These are phyloP conservation scores for Myotis vivesi DNA, from an alignment of 2,797 vertebrate species.

Conservation along the genomic window DNA sequence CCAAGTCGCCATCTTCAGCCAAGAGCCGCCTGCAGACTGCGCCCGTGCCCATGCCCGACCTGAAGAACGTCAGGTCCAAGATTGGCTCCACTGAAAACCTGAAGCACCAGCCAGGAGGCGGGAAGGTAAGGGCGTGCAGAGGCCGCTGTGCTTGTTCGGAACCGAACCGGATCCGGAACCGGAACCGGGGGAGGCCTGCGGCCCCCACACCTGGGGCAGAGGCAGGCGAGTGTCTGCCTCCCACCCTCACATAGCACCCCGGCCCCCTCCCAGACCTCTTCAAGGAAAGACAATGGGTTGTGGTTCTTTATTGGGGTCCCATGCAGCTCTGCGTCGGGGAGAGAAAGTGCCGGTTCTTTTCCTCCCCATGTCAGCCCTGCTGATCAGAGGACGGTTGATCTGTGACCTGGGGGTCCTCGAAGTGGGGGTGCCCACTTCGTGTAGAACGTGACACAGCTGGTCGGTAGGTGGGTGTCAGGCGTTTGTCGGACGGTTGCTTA, in stretches of 20 bases:
- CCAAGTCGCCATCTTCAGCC: constrained; percentile 94
- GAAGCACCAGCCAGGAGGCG: constrained; percentile 96
- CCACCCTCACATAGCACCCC: neutral
- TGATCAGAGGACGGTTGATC: fast-evolving
- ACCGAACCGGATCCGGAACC: too few relatives aligned
- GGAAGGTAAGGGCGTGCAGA: constrained; percentile 87
- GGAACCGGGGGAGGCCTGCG: neutral
- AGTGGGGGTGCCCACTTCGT: neutral
- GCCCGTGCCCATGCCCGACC: constrained; percentile 91
- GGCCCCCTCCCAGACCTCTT: fast-evolving
- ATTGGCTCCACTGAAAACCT: constrained; percentile 96
- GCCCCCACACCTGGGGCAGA: neutral
- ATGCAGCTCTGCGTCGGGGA: too few relatives aligned
- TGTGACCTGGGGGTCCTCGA: neutral
- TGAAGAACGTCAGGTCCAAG: constrained; percentile 94
- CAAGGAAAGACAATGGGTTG: neutral
- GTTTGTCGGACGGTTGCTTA: neutral
- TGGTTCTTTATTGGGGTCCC: neutral
- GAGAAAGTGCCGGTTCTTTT: fast-evolving
- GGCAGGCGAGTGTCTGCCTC: fast-evolving
- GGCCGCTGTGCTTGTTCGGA: fast-evolving
- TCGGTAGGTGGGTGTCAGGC: neutral
- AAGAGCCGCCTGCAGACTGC: constrained; percentile 90
- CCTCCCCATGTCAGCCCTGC: neutral
- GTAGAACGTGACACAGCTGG: neutral